Base-by-base conservation (phyloP, 1,140 invertebrate species). In the Drosophila repleta region DNA sequence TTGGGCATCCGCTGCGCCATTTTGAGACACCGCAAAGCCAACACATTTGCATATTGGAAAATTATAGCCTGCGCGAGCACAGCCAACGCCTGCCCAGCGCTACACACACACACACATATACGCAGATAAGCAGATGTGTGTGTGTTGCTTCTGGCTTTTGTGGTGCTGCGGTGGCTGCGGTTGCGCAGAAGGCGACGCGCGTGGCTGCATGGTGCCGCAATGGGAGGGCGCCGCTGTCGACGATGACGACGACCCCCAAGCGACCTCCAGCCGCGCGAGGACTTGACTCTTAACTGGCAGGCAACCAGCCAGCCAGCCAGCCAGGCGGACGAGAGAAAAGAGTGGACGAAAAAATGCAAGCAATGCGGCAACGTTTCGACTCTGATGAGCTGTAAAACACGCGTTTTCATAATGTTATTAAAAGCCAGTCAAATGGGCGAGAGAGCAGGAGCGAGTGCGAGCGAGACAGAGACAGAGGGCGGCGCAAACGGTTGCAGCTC, bases 31-130 rank as follows among this genome's bases (percentile, higher is more conserved):
- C 58, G 13, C 48, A 10, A n/a, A 29, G n/a, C 39, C 24, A 88
- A 82, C 83, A 87, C 83, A 87, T 87, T 87, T 87, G 83, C 67
- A 87, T 87, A 87, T 87, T 87, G 83, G 83, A 87, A 87, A 87
- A 87, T 87, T 87, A 87, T 87, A 87, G 79, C 67, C 53, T 67
- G 45, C 56, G 45, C 60, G 21, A 51, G 45, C 49, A 35, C 43
- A 48, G 45, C 43, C 58, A 68, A 75, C 75, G 74, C 66, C 79
- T 78, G 60, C 56, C 64, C 29, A 53, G 32, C 48, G 13, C 3
- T 15, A 15, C 21, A 20, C 26, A 45, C 4, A 32, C 8, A 26
- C 10, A 24, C 20, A 53, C 5, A 15, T 45, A n/a, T 39, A 39
- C 10, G 20, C 48, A n/a, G 37, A 13, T 56, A 5, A 4, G 6